Base-by-base conservation (phyloP, 2,797 vertebrate genomes). In the Dipus sagitta region DNA sequence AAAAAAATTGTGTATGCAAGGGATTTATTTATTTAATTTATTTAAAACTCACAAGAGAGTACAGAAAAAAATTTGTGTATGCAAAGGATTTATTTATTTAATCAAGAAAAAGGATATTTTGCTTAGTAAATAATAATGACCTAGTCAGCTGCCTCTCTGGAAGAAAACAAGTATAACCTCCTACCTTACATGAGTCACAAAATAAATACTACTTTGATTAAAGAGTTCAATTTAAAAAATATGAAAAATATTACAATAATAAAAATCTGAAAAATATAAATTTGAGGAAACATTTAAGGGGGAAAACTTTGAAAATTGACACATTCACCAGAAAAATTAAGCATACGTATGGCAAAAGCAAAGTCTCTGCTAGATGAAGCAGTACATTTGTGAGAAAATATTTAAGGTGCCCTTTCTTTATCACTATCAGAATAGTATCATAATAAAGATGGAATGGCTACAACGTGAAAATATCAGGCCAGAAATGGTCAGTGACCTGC, bases 81-180 rank as follows among this genome's bases (percentile, higher is more conserved):
- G 32, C 1, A 85, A n/a, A 21, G 42, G 70, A 90, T 86, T 80
- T 4, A 70, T 90, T 93, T 87, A 90, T 12, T n/a, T n/a, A 74
- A 77, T 88, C 83, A 60, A 74, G 68, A 9, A n/a, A 70, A 60
- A 75, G 28, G 32, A 15, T 76, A 79, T 93, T 94, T 95, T 93
- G 58, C 30, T 62, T 8, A 2, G 47, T 75, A 74, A 89, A 79
- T 30, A 94, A 86, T 90, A 26, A 10, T 93, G 24, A 13, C 18
- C 82, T 12, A 32, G 30, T 86, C 38, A 93, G 62, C 21, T 87
- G 23, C 42, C 52, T 21, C 75, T 70, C 20, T 58, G 30, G 18
- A 92, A 87, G 74, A 89, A 93, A 86, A 54, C 14, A 67, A 70
- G 72, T 30, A 52, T 67, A 83, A 93, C 47, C 21, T 2, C 83